These are phyloP conservation scores for Pangasianodon gigas DNA, from an alignment of 2,113 vertebrate genomes.

Conservation along the genomic window DNA sequence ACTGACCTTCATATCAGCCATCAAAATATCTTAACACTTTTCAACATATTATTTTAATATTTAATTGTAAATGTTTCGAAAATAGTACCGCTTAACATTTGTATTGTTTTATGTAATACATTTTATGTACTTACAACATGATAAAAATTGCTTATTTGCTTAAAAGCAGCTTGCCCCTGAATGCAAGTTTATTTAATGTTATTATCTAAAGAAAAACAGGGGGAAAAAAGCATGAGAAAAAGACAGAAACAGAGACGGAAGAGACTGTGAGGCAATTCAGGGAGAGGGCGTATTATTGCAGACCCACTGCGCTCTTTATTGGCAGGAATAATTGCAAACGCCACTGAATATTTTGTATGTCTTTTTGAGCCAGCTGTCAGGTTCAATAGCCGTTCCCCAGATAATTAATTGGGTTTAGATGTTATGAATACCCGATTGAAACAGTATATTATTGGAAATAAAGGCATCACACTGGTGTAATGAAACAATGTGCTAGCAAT, in stretches of 20 bases:
- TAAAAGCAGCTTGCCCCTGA: conserved; percentile 11
- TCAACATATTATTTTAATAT: background rate
- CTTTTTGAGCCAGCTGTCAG: conserved; percentile 42
- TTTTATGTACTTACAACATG: background rate
- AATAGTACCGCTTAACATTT: background rate
- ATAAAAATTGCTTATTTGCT: background rate
- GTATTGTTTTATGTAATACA: background rate
- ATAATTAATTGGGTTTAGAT: conserved; percentile 48
- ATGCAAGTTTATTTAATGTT: conserved; percentile 15
- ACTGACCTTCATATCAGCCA: background rate
- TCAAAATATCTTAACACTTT: background rate
- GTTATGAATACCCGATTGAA: conserved; percentile 54
- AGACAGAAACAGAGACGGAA: conserved; percentile 3
- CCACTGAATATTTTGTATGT: conserved; percentile 51
- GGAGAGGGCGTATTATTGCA: conserved; percentile 44
- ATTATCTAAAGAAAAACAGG: background rate
- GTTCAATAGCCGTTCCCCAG: conserved; percentile 43
- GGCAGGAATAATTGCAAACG: conserved; percentile 44
- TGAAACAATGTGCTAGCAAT: conserved; percentile 32
- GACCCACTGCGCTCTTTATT: conserved; percentile 45
- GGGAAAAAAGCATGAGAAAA: background rate
- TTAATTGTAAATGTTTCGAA: background rate
- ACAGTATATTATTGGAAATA: conserved; percentile 53
- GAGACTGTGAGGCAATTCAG: conserved; percentile 32
- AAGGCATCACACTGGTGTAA: conserved; percentile 23